Conservation (phyloP, 2,113 vertebrate genomes). For the Amphiprion percula region DNA sequence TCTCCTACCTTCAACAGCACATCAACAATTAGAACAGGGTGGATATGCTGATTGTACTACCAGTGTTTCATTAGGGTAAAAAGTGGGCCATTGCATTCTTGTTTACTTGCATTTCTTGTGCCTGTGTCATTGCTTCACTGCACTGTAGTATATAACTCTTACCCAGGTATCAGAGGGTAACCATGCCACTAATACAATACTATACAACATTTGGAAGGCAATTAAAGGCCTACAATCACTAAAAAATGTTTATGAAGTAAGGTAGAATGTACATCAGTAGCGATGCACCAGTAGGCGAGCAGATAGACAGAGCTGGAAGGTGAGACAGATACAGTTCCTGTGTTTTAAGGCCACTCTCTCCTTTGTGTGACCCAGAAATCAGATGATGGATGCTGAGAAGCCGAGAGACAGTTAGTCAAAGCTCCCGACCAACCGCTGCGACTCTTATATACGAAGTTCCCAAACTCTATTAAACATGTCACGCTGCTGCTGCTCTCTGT, state of each 20-base stretch:
- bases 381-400: slow-evolving; percentile 39
- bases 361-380: slow-evolving; percentile 61
- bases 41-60: too few relatives aligned
- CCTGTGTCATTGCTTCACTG: neutral
- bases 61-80: too few relatives aligned
- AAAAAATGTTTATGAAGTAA: neutral
- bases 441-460: slow-evolving; percentile 69
- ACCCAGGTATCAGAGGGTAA: neutral
- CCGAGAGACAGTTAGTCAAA: slow-evolving; percentile 2
- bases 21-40: neutral
- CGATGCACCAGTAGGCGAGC: neutral
- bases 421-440: slow-evolving; percentile 72
- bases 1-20: neutral
- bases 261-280: neutral
- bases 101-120: neutral
- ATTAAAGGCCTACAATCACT: too few relatives aligned
- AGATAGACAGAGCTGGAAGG: neutral
- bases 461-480: slow-evolving; percentile 83
- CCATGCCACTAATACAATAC: neutral
- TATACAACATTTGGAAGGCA: neutral
- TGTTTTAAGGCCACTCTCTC: slow-evolving; percentile 39
- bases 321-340: neutral
- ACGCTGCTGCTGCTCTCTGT: slow-evolving; percentile 65
- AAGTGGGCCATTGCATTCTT: too few relatives aligned
- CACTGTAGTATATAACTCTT: neutral